Percentiles rank a stretch among this genome's conserved stretches.
Evolutionary conservation across 2,888 invertebrate species (phyloP).

Genomic region (Agriopis marginaria): DNA sequence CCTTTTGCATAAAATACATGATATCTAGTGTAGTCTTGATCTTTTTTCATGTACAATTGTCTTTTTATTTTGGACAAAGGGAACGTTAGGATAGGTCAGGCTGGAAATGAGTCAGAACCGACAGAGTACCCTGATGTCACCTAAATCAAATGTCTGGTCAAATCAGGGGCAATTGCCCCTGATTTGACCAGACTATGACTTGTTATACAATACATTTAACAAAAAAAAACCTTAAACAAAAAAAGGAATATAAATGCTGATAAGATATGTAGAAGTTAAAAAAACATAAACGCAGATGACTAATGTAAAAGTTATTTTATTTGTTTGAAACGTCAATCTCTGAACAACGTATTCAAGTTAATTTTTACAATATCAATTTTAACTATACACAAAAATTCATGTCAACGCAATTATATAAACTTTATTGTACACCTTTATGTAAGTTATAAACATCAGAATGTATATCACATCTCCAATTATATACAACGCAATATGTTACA

Average conservation of each 20-base stretch:
- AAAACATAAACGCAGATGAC: conserved; percentile 38
- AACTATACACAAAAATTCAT: conserved; percentile 76
- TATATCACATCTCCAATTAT: conserved; percentile 80
- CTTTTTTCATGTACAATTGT: too few relatives aligned
- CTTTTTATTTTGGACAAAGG: too few relatives aligned
- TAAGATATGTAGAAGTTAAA: background rate
- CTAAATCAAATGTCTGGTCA: too few relatives aligned
- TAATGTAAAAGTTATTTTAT: conserved; percentile 84
- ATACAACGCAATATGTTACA: conserved; percentile 69
- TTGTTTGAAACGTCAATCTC: conserved; percentile 81
- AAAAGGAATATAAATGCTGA: too few relatives aligned
- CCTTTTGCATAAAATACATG: background rate
- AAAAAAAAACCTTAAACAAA: too few relatives aligned
- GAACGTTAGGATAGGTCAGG: too few relatives aligned
- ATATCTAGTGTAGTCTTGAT: background rate
- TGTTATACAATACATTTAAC: too few relatives aligned
- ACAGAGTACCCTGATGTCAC: too few relatives aligned
- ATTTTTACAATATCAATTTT: conserved; percentile 83
- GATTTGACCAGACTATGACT: too few relatives aligned
- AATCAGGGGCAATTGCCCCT: too few relatives aligned
- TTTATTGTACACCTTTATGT: conserved; percentile 80
- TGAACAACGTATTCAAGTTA: conserved; percentile 81
- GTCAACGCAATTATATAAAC: conserved; percentile 81
- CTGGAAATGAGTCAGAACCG: too few relatives aligned
- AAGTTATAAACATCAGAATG: conserved; percentile 78